Conservation (phyloP, 1,140 invertebrate genomes). For the Drosophila lacertosa region DNA sequence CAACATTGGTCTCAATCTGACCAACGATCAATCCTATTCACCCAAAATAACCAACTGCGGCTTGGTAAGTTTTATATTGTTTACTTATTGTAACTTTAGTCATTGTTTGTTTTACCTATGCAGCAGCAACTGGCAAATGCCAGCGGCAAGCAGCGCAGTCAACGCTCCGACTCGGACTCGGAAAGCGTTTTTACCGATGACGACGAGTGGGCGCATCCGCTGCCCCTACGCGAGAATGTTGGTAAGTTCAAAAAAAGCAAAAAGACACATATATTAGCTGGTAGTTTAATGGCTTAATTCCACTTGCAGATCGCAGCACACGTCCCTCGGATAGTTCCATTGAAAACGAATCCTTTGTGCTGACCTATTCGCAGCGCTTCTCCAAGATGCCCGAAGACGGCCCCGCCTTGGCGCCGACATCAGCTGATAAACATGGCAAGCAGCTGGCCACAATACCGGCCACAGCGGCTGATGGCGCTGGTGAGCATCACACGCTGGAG, state of each 20-base stretch:
- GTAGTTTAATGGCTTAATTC: too few relatives aligned
- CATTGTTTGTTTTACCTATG: slow-evolving; percentile 1
- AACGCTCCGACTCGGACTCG: slow-evolving; percentile 85
- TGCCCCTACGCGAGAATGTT: slow-evolving; percentile 78
- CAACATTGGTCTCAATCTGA: slow-evolving; percentile 83
- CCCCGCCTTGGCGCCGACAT: slow-evolving; percentile 9
- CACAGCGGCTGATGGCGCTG: slow-evolving; percentile 77
- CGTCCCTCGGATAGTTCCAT: slow-evolving; percentile 85
- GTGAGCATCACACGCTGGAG: slow-evolving; percentile 60
- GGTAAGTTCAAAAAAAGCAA: too few relatives aligned
- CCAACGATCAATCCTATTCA: slow-evolving; percentile 82
- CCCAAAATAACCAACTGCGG: slow-evolving; percentile 82
- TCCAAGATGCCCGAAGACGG: slow-evolving; percentile 85
- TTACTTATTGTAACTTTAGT: neutral
- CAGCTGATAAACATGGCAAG: slow-evolving; percentile 30
- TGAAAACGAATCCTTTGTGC: slow-evolving; percentile 86
- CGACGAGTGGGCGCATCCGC: slow-evolving; percentile 85
- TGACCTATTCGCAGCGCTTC: slow-evolving; percentile 86
- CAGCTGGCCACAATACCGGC: slow-evolving; percentile 5
- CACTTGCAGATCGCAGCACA: slow-evolving; percentile 77
- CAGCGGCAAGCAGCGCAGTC: slow-evolving; percentile 50
- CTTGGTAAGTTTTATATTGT: slow-evolving; percentile 41
- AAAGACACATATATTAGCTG: neutral
- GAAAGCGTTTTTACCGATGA: slow-evolving; percentile 87
- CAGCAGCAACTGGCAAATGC: slow-evolving; percentile 68